Evolutionary conservation across 2,888 invertebrate species (phyloP).

Genomic region (Orchesella flavescens): DNA sequence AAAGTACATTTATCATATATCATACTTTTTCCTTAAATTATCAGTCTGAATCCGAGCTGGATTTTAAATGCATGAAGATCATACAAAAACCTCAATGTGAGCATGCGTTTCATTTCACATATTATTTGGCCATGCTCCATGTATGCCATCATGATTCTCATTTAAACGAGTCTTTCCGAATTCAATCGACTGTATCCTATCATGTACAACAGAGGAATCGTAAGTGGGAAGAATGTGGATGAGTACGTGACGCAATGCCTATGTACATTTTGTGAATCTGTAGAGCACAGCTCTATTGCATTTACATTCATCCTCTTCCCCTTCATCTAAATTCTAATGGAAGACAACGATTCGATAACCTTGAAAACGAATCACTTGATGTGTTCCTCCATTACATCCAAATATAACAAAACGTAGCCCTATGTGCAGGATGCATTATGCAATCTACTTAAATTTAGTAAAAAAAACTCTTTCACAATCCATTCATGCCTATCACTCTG

Average conservation of each 20-base stretch:
- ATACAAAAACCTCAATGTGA: too few relatives aligned
- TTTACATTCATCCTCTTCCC: slow-evolving; percentile 36
- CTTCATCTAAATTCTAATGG: slow-evolving; percentile 33
- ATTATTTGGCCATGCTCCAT: too few relatives aligned
- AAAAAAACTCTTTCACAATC: background rate
- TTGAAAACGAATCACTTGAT: slow-evolving; percentile 41
- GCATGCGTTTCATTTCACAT: too few relatives aligned
- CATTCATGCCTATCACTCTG: background rate
- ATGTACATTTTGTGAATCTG: background rate
- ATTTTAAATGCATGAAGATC: too few relatives aligned
- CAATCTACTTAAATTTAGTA: too few relatives aligned
- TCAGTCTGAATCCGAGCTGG: too few relatives aligned
- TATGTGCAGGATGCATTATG: background rate
- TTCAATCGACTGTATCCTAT: background rate
- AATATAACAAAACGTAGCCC: background rate
- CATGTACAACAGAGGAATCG: too few relatives aligned
- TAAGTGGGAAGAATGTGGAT: background rate
- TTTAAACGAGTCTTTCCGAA: slow-evolving; percentile 7
- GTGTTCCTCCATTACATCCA: background rate
- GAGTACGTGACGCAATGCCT: background rate
- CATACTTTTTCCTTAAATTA: too few relatives aligned
- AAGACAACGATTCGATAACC: slow-evolving; percentile 51
- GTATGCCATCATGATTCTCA: too few relatives aligned
- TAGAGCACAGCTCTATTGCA: too few relatives aligned
- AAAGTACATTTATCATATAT: too few relatives aligned